Base-by-base conservation (phyloP, 2,888 invertebrate species). In the Eumacrocentrus americanus region DNA sequence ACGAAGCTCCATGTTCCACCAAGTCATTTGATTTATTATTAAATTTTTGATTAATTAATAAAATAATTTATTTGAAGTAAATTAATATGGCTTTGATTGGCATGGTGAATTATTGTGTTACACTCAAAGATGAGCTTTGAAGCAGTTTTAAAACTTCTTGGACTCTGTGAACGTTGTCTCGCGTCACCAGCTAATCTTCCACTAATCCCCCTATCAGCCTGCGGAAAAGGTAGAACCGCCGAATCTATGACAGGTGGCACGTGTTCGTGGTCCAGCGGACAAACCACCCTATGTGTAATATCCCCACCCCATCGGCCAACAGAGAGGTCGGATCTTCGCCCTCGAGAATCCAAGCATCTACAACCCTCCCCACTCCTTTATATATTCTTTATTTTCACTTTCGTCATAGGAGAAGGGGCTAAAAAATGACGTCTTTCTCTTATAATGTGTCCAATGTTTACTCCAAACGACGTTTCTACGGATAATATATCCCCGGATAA, bases 171-270 rank as follows among this genome's bases (percentile, higher is more conserved):
- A 29, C 22, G 35, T 55, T 50, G 7, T 48, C 25, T 38, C 66
- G 37, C 50, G 40, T 60, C 53, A 60, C 46, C 51, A 54, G 56
- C 58, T 65, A 63, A 65, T 67, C 66, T 61, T 58, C 52, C 50
- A 64, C 66, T 69, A 67, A 67, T 67, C 61, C 58, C 56, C 56
- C n/a, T 42, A 56, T 50, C 55, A 35, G 52, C 3, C 0, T 44
- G 20, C 35, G 18, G 23, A 46, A 46, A 22, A 38, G 44, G 52
- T 42, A 20, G 29, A n/a, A 58, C 53, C 56, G 57, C 61, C 63
- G 46, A 62, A 53, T 61, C 52, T 61, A 70, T 76, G 76, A 77
- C 76, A 76, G 73, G 75, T 75, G 72, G 76, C 76, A 77, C 76
- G 75, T 77, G 76, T 72, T 71, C 58, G 71, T 66, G 73, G 72